A percentile compares a stretch with the other conserved stretches of the same genome.
Evolutionary conservation across 2,888 invertebrate genomes (phyloP).

Genomic region (Lepeophtheirus nordmannii): DNA sequence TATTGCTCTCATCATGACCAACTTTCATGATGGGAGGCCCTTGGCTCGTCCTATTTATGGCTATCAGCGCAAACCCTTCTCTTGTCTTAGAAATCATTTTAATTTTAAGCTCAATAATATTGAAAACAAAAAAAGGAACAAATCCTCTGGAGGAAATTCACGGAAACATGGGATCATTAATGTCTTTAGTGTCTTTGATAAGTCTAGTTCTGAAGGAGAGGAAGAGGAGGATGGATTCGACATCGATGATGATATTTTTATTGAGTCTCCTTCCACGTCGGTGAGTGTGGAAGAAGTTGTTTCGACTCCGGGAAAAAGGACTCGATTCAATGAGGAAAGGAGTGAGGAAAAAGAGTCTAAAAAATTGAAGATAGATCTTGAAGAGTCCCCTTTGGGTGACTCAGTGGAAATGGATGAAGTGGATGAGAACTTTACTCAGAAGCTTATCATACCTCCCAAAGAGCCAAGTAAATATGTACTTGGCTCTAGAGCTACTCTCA

Average conservation of each 20-base stretch:
- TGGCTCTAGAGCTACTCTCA: not conserved
- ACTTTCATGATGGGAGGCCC: conserved; percentile 21
- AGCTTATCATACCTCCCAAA: conserved; percentile 8
- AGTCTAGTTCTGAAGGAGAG: not conserved
- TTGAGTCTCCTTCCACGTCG: not conserved
- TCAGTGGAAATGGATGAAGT: not conserved
- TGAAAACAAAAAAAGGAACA: not conserved
- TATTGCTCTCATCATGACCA: conserved; percentile 29
- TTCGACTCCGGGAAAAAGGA: not conserved
- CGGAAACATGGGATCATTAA: not conserved
- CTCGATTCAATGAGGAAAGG: not conserved
- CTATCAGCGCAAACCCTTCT: not conserved
- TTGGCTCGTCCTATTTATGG: conserved; percentile 1
- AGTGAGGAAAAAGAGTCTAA: too few relatives aligned
- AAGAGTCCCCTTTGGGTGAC: not conserved
- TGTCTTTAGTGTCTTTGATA: not conserved
- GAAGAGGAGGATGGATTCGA: not conserved
- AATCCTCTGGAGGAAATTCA: not conserved
- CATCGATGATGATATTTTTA: not conserved
- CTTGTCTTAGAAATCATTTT: not conserved
- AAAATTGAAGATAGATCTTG: not conserved
- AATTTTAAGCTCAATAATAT: not conserved
- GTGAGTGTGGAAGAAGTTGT: not conserved
- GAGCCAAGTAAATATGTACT: too few relatives aligned
- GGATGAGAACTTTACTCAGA: not conserved